These are phyloP conservation scores for Autographa pulchrina DNA, from an alignment of 2,888 invertebrate genomes.

Conservation along the genomic window DNA sequence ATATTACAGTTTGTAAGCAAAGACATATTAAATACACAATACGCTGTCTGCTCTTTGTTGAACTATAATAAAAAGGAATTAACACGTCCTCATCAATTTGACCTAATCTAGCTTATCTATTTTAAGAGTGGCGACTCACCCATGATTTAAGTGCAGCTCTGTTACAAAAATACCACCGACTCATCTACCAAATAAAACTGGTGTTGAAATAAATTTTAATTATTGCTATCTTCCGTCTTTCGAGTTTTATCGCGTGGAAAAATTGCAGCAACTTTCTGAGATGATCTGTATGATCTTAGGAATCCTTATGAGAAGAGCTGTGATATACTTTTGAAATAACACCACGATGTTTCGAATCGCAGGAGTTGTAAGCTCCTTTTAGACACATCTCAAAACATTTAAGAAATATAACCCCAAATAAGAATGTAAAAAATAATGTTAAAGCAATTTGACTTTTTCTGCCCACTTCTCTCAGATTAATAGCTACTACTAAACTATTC, in stretches of 20 bases:
- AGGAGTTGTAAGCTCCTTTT: too few relatives aligned
- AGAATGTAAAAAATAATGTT: too few relatives aligned
- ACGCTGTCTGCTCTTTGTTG: background rate
- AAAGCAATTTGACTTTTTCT: too few relatives aligned
- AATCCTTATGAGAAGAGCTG: too few relatives aligned
- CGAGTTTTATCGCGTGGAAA: background rate
- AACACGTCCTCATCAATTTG: slow-evolving; percentile 3
- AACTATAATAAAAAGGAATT: slow-evolving; percentile 3
- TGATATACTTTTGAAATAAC: too few relatives aligned
- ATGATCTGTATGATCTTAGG: background rate
- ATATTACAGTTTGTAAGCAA: background rate
- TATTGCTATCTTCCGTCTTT: background rate
- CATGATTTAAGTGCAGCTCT: background rate
- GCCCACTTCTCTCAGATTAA: too few relatives aligned
- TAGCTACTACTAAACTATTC: too few relatives aligned
- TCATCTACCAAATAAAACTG: slow-evolving; percentile 1
- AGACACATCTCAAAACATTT: too few relatives aligned
- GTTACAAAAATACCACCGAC: background rate
- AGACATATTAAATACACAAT: background rate
- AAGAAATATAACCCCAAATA: too few relatives aligned
- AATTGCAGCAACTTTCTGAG: background rate
- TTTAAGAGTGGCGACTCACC: background rate
- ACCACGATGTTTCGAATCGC: too few relatives aligned
- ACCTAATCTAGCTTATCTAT: slow-evolving; percentile 1
- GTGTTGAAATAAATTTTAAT: background rate